Percentiles rank a stretch among this genome's conserved stretches.
Evolutionary conservation across 2,797 vertebrate species (phyloP).

Genomic region (Rhadinocentrus ornatus): DNA sequence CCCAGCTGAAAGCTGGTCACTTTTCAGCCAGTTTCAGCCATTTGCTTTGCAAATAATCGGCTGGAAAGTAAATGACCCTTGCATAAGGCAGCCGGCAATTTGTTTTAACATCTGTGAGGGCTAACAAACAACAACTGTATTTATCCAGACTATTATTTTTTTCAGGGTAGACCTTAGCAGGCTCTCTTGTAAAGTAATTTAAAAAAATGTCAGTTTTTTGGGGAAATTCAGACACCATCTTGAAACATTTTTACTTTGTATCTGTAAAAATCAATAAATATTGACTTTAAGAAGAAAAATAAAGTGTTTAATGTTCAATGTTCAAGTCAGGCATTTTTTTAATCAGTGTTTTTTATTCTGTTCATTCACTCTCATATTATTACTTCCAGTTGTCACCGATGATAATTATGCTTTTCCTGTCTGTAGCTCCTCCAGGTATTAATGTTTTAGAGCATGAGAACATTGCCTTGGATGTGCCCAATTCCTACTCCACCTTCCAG

Average conservation of each 20-base stretch:
- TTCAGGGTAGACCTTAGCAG: neutral
- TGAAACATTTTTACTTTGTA: neutral
- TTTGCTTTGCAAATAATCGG: too few species aligned
- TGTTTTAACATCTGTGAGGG: too few species aligned
- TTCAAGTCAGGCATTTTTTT: neutral
- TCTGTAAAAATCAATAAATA: neutral
- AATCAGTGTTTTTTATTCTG: neutral
- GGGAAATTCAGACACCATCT: neutral
- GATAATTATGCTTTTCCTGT: constrained; percentile 1
- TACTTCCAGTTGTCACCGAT: neutral
- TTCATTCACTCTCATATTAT: neutral
- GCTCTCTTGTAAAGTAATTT: neutral
- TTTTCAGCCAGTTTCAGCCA: too few species aligned
- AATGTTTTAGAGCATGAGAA: constrained; percentile 83
- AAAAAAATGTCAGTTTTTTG: neutral
- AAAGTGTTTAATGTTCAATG: neutral
- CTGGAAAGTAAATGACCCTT: too few species aligned
- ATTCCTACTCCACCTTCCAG: constrained; percentile 79
- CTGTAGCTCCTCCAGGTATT: constrained; percentile 79
- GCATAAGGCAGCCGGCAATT: too few species aligned
- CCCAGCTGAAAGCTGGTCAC: too few species aligned
- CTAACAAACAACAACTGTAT: too few species aligned
- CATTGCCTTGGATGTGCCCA: constrained; percentile 78
- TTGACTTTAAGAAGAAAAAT: neutral
- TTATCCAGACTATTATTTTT: too few species aligned